Evolutionary conservation across 2,113 vertebrate species (phyloP).

Genomic region (Malurus cyaneus): DNA sequence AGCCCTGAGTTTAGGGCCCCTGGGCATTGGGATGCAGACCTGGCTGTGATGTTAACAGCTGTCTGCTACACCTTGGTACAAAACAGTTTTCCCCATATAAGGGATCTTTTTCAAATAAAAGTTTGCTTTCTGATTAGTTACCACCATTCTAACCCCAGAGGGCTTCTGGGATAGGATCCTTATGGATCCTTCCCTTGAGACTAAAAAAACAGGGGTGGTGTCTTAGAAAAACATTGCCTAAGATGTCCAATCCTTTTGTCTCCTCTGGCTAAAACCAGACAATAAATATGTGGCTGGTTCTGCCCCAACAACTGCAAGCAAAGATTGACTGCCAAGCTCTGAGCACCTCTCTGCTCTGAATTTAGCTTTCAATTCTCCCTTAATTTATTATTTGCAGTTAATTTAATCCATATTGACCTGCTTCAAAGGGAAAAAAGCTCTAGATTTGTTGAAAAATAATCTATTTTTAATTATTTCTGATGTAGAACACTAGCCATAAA

Average conservation of each 20-base stretch:
- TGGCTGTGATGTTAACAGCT: neutral
- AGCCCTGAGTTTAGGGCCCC: neutral
- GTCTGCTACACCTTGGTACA: accelerated
- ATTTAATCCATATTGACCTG: slow-evolving; percentile 60
- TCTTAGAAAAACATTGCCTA: neutral
- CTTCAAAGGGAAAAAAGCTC: slow-evolving; percentile 33
- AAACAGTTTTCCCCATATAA: neutral
- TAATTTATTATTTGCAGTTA: slow-evolving; percentile 65
- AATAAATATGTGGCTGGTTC: neutral
- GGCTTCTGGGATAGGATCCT: neutral
- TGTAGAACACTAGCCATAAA: slow-evolving; percentile 40
- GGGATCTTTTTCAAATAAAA: neutral
- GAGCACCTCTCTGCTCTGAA: slow-evolving; percentile 10
- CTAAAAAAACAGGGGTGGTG: neutral
- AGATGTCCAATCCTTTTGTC: neutral
- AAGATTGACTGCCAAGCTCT: neutral
- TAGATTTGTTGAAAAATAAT: slow-evolving; percentile 72
- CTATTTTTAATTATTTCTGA: slow-evolving; percentile 68
- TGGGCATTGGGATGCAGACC: neutral
- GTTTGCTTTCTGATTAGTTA: neutral
- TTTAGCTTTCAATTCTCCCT: slow-evolving; percentile 38
- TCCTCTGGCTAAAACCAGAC: neutral
- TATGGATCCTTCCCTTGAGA: neutral
- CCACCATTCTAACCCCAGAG: neutral
- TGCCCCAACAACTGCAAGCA: neutral